Evolutionary conservation across 1,140 invertebrate species (phyloP), one percentile per base, ranked within the genome.

Genomic region (Scylla paramamosain): DNA sequence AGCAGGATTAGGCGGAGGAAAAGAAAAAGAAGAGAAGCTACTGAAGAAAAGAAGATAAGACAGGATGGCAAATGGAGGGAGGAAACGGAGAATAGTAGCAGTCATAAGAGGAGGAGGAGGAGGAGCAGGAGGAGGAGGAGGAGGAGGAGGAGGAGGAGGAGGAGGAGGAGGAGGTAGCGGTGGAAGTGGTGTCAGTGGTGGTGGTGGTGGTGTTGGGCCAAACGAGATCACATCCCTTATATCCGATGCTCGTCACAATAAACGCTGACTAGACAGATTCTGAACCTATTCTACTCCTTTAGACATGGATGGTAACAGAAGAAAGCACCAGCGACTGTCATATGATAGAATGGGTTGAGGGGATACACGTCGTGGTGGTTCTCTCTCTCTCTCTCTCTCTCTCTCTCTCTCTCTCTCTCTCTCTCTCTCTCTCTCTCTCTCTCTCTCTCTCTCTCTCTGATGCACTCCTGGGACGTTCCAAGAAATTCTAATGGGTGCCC

Each of bases 281-380:
- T 52, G 46, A 59, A 12, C 92, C 84, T 31, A 88, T 93, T 88
- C 84, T 59, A 6, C 84, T 32, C 84, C 92, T 93, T 93, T 93
- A 88, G 92, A 88, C 92, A 93, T 93, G 92, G 92, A 93, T 88
- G 92, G 92, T 83, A 93, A 93, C 45, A 86, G 83, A 88, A 93
- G 92, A 88, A 88, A 86, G 92, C 48, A 16, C 32, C n/a, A 86
- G 29, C 84, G 84, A 52, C 92, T 93, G 92, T 86, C 92, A 46
- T 86, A 93, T 93, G 84, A 93, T 88, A 52, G 46, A 93, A 88
- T 93, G 92, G 82, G 92, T 87, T 93, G 83, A 86, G 31, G 92
- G 31, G 59, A 77, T 77, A 16, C 46, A 16, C 46, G 4, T 7
- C n/a, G 67, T 77, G 67, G 67, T 77, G 67, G 67, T 77, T 77